Conservation (phyloP, 2,113 vertebrate species). For the Passer montanus region DNA sequence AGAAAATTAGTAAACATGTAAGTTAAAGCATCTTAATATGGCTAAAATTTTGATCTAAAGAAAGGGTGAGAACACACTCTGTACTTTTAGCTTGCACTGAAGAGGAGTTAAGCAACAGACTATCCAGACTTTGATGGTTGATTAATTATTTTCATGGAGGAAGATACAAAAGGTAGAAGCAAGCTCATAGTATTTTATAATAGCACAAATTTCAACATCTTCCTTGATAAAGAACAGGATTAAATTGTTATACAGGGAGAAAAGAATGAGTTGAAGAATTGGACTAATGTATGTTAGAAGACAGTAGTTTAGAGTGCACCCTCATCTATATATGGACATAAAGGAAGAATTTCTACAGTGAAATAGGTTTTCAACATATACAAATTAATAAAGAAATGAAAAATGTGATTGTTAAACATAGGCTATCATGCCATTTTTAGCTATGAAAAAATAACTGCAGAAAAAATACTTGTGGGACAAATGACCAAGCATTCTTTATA, state of each 20-base stretch:
- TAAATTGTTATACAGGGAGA: background rate
- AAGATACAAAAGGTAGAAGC: background rate
- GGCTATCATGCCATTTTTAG: background rate
- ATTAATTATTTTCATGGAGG: background rate
- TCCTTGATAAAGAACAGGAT: background rate
- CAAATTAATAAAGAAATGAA: background rate
- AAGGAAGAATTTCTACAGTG: background rate
- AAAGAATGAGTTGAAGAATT: background rate
- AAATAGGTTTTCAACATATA: background rate
- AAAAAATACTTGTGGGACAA: background rate
- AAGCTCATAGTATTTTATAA: background rate
- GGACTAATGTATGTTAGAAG: background rate
- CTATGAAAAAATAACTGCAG: background rate
- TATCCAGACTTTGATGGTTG: background rate
- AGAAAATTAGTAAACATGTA: background rate
- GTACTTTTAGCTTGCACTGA: background rate
- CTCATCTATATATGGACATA: background rate
- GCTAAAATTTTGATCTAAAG: background rate
- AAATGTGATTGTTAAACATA: background rate
- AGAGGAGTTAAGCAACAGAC: background rate
- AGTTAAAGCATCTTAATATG: background rate
- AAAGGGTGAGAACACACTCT: background rate
- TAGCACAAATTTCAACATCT: background rate
- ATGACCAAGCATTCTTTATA: background rate
- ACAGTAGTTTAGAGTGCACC: background rate